Evolutionary conservation across 2,888 invertebrate genomes (phyloP).

Genomic region (Himalopsyche japonica): DNA sequence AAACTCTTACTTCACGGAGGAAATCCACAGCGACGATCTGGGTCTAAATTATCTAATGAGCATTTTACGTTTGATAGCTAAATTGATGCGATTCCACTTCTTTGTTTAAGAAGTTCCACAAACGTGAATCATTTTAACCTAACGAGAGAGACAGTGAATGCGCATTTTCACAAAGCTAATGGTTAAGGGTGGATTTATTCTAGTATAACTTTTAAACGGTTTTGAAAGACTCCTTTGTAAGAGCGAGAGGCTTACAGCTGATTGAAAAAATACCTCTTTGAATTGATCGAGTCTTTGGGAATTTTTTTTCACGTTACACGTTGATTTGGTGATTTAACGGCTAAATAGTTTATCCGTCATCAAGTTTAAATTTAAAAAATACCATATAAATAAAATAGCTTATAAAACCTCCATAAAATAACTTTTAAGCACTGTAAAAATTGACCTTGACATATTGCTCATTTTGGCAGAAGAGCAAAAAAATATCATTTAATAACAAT

Average conservation of each 20-base stretch:
- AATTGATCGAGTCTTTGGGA: neutral
- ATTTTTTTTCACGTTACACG: neutral
- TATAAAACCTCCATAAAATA: too few species aligned
- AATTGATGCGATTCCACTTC: constrained; percentile 14
- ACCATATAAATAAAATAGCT: too few species aligned
- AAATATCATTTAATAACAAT: too few species aligned
- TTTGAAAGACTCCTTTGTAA: neutral
- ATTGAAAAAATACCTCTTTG: neutral
- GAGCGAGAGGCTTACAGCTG: neutral
- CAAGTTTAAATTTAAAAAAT: too few species aligned
- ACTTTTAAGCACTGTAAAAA: too few species aligned
- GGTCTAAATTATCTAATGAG: constrained; percentile 12
- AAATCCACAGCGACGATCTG: neutral
- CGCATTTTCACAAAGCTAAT: constrained; percentile 6
- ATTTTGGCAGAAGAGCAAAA: too few species aligned
- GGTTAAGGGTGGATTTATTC: constrained; percentile 12
- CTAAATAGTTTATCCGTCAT: too few species aligned
- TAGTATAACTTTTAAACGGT: constrained; percentile 5
- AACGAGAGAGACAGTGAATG: neutral
- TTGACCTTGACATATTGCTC: too few species aligned
- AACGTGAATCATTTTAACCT: constrained; percentile 8
- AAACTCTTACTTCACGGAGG: neutral
- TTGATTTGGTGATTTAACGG: too few species aligned
- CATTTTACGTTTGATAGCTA: constrained; percentile 14
- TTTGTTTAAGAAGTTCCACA: constrained; percentile 1